A percentile compares a stretch with the other conserved stretches of the same genome.
Conservation (phyloP, 2,888 invertebrate genomes). For the Meghimatium bilineatum region DNA sequence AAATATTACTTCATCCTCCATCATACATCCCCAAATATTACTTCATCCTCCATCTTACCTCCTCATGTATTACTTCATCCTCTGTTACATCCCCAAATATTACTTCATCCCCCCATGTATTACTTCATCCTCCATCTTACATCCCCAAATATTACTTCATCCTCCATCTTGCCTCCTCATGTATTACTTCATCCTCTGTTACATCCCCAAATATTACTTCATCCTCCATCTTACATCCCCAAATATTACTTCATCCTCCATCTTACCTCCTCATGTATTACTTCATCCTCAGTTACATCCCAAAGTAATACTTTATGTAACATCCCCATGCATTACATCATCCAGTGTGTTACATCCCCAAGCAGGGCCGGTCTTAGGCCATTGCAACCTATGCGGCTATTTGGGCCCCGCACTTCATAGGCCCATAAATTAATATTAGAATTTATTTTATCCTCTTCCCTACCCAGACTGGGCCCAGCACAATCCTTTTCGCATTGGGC, state of each 20-base stretch:
- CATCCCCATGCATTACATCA: not conserved
- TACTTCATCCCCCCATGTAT: not conserved
- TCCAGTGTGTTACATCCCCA: not conserved
- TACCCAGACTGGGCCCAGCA: no score
- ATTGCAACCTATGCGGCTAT: no score
- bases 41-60: no score
- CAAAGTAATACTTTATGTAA: not conserved
- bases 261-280: conserved; percentile 2
- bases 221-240: conserved; percentile 8
- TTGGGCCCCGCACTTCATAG: no score
- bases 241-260: not conserved
- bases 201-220: not conserved
- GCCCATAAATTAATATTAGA: no score
- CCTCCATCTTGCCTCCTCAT: no score
- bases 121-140: not conserved
- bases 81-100: conserved; percentile 16
- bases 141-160: no score
- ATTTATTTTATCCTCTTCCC: no score
- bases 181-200: not conserved
- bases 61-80: no score
- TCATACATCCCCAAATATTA: no score
- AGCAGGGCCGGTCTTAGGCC: no score
- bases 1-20: not conserved
- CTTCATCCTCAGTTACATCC: not conserved
- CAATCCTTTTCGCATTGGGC: no score